Evolutionary conservation across 2,888 invertebrate species (phyloP).

Genomic region (Operophtera brumata): DNA sequence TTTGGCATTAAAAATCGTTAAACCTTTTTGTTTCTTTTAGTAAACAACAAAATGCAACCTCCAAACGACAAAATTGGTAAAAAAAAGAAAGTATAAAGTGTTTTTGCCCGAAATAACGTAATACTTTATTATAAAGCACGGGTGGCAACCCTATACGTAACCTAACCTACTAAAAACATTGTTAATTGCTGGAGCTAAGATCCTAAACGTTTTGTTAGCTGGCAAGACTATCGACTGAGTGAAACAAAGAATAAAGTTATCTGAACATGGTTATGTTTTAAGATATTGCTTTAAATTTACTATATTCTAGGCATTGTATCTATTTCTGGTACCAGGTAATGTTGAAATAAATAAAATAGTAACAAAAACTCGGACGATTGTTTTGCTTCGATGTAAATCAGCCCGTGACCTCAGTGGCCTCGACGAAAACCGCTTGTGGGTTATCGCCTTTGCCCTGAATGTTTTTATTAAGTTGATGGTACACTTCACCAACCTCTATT

Average conservation of each 20-base stretch:
- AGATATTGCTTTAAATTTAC: not conserved
- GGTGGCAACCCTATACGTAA: too few relatives aligned
- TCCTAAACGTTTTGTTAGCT: constrained; percentile 8
- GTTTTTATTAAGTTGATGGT: constrained; percentile 36
- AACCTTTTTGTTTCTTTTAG: too few relatives aligned
- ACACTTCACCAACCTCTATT: constrained; percentile 3
- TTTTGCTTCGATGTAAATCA: constrained; percentile 46
- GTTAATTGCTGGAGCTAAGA: not conserved
- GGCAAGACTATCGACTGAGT: constrained; percentile 9
- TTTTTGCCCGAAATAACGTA: too few relatives aligned
- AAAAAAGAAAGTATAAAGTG: too few relatives aligned
- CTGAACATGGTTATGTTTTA: not conserved
- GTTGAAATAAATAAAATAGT: constrained; percentile 4
- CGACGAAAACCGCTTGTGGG: constrained; percentile 39
- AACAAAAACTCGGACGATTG: constrained; percentile 24
- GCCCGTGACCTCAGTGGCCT: constrained; percentile 42
- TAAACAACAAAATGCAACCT: too few relatives aligned
- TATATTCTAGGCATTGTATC: not conserved
- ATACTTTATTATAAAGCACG: too few relatives aligned
- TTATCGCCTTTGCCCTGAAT: constrained; percentile 42
- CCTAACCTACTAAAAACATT: constrained; percentile 2
- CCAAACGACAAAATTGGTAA: too few relatives aligned
- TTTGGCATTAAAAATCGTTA: too few relatives aligned
- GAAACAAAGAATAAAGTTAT: constrained; percentile 10
- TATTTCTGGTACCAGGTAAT: not conserved